Evolutionary conservation across 2,797 vertebrate genomes (phyloP).

Genomic region (Gymnopithys bicolor): DNA sequence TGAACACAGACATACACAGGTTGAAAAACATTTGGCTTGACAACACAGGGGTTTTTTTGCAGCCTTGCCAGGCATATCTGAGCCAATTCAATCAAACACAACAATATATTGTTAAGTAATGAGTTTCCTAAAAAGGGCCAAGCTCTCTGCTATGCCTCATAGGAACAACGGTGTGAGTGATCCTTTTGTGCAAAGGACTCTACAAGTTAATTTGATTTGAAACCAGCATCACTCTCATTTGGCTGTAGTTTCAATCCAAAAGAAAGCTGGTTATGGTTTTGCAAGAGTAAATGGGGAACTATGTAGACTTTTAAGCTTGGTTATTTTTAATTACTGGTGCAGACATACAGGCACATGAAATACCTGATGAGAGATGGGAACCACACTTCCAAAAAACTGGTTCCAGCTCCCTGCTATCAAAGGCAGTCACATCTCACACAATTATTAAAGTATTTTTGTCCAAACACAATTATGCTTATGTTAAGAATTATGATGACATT

Average conservation of each 20-base stretch:
- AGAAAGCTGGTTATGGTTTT: background rate
- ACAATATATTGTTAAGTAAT: conserved; percentile 57
- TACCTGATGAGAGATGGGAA: background rate
- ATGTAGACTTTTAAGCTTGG: background rate
- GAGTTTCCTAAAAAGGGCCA: conserved; percentile 33
- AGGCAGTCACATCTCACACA: background rate
- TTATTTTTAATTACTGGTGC: background rate
- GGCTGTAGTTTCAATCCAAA: background rate
- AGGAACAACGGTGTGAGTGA: conserved; percentile 32
- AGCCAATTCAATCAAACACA: conserved; percentile 26
- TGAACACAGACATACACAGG: conserved; percentile 17
- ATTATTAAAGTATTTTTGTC: background rate
- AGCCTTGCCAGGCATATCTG: background rate
- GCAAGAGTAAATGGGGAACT: background rate
- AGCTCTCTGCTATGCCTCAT: conserved; percentile 16
- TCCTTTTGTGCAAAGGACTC: conserved; percentile 19
- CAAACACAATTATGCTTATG: background rate
- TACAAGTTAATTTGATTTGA: conserved; percentile 38
- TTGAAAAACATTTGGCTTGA: conserved; percentile 48
- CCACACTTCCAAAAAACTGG: background rate
- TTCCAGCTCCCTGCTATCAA: background rate
- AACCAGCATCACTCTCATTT: background rate
- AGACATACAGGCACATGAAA: background rate
- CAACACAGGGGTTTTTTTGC: background rate
- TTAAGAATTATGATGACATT: background rate